These are phyloP conservation scores for Varecia variegata DNA, from an alignment of 2,797 vertebrate species.

Conservation along the genomic window DNA sequence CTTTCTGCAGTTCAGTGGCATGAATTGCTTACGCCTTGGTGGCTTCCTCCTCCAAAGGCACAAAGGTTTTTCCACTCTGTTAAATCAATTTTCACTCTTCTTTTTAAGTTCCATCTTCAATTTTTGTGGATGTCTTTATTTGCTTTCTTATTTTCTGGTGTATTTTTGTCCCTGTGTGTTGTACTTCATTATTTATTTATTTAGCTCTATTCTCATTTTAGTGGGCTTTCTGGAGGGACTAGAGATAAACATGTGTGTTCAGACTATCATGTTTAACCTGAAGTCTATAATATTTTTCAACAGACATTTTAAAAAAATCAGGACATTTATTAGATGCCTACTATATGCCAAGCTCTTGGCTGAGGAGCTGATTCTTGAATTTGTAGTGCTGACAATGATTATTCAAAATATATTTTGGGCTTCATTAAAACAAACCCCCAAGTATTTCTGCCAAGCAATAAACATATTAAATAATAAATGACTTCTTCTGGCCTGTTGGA, in stretches of 20 bases:
- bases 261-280: background rate
- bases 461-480: background rate
- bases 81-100: background rate
- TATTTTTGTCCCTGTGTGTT: background rate
- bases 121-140: background rate
- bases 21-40: background rate
- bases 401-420: background rate
- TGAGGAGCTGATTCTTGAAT: background rate
- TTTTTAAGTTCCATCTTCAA: background rate
- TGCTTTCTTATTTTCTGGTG: background rate
- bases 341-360: background rate
- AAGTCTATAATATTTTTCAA: constrained; percentile 11
- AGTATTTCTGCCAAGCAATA: constrained; percentile 36
- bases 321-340: background rate
- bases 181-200: background rate
- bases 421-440: constrained; percentile 3
- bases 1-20: background rate
- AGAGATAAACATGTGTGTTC: background rate
- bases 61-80: background rate
- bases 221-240: background rate
- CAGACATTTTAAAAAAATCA: background rate
- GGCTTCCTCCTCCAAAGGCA: background rate
- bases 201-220: constrained; percentile 9
- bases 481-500: background rate
- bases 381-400: background rate